Percentiles rank a stretch among this genome's conserved stretches.
Evolutionary conservation across 2,888 invertebrate genomes (phyloP).

Genomic region (Watsonalla binaria): DNA sequence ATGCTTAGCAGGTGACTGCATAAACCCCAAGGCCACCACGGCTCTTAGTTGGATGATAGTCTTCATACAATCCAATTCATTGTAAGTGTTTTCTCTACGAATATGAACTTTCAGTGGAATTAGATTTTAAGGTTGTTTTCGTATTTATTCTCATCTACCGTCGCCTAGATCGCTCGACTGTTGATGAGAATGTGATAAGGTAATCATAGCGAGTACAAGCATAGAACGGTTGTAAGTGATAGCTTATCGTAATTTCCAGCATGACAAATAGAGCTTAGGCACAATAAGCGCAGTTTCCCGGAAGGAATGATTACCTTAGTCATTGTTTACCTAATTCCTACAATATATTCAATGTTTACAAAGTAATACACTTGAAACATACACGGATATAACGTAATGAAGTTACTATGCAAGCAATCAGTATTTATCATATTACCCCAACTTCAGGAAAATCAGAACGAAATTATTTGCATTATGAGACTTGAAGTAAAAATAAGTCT

Average conservation of each 20-base stretch:
- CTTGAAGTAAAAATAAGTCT: background rate
- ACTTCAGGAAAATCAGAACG: conserved; percentile 5
- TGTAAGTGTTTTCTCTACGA: no score
- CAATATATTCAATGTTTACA: background rate
- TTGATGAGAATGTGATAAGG: background rate
- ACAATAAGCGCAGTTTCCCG: background rate
- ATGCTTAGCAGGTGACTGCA: no score
- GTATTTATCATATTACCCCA: background rate
- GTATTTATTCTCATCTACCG: no score
- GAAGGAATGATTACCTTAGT: background rate
- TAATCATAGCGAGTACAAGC: conserved; percentile 5
- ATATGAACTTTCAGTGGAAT: no score
- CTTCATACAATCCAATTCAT: no score
- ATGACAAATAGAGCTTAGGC: background rate
- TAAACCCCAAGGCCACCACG: no score
- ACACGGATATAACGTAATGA: background rate
- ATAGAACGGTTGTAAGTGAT: conserved; percentile 15
- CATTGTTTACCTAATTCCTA: background rate
- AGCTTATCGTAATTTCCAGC: background rate
- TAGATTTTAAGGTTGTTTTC: no score
- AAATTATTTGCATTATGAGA: background rate
- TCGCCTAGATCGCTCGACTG: no score
- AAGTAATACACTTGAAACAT: background rate
- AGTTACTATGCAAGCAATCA: background rate
- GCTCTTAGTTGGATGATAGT: no score